Evolutionary conservation across 2,113 vertebrate genomes (phyloP).

Genomic region (Pogonocichla stellata): DNA sequence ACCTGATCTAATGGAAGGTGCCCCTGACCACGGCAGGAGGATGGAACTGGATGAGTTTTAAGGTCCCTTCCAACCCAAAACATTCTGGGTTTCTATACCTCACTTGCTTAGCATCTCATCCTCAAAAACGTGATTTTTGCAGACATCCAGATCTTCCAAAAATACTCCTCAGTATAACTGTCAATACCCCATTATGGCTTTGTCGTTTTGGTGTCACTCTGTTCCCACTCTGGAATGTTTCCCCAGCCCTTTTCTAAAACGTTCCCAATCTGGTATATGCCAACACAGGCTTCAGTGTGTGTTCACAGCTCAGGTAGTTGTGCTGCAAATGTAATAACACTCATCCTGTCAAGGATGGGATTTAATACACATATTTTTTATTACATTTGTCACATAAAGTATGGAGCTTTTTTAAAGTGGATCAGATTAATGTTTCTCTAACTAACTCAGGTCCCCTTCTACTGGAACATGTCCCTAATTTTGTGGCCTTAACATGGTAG

Average conservation of each 20-base stretch:
- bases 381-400: not conserved
- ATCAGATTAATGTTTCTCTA: not conserved
- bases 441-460: not conserved
- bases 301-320: not conserved
- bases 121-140: not conserved
- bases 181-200: not conserved
- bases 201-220: not conserved
- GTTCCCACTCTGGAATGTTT: not conserved
- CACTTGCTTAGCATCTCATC: not conserved
- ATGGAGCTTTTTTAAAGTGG: not conserved
- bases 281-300: not conserved
- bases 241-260: not conserved
- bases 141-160: not conserved
- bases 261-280: not conserved
- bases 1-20: not conserved
- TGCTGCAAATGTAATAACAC: not conserved
- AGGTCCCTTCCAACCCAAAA: not conserved
- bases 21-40: accelerated
- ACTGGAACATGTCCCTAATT: not conserved
- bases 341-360: not conserved
- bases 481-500: not conserved
- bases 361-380: not conserved
- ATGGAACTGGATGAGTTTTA: not conserved
- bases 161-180: accelerated
- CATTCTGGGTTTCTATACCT: not conserved